These are phyloP conservation scores for Strigamia transsilvanica DNA, from an alignment of 2,888 invertebrate species.

Conservation along the genomic window DNA sequence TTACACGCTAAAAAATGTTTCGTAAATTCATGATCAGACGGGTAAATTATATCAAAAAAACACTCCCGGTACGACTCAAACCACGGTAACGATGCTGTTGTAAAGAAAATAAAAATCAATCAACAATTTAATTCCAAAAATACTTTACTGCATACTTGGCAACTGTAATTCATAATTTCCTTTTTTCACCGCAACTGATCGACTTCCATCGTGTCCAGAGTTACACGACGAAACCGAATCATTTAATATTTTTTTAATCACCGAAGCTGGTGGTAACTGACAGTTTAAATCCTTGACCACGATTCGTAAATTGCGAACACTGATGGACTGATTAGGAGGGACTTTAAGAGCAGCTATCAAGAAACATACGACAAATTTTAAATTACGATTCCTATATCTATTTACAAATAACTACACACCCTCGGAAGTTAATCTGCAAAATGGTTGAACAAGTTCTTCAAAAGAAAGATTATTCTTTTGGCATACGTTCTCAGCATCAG, in stretches of 20 bases:
- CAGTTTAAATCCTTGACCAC: constrained; percentile 64
- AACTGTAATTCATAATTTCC: constrained; percentile 63
- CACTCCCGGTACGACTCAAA: constrained; percentile 94
- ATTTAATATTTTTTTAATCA: constrained; percentile 55
- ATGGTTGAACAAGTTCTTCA: constrained; percentile 89
- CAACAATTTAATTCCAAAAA: neutral
- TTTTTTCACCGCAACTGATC: constrained; percentile 49
- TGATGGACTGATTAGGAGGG: constrained; percentile 64
- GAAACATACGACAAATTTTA: constrained; percentile 11
- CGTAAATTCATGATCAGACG: constrained; percentile 92
- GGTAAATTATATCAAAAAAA: constrained; percentile 77
- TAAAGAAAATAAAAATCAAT: constrained; percentile 5
- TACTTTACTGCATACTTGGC: constrained; percentile 59
- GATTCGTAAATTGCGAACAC: constrained; percentile 63
- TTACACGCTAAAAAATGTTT: constrained; percentile 86
- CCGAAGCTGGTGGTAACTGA: constrained; percentile 58
- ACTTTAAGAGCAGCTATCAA: constrained; percentile 65
- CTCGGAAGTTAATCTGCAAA: constrained; percentile 78
- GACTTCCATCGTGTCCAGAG: constrained; percentile 38
- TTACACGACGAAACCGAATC: constrained; percentile 57
- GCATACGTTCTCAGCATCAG: constrained; percentile 82
- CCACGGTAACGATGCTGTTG: constrained; percentile 80
- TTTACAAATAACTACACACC: constrained; percentile 66
- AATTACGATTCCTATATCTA: constrained; percentile 54
- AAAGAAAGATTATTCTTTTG: constrained; percentile 90